A percentile compares a stretch with the other conserved stretches of the same genome.
phyloP scores from a whole-genome alignment of 23 tunicate genomes.

The Oikopleura albicans region DNA sequence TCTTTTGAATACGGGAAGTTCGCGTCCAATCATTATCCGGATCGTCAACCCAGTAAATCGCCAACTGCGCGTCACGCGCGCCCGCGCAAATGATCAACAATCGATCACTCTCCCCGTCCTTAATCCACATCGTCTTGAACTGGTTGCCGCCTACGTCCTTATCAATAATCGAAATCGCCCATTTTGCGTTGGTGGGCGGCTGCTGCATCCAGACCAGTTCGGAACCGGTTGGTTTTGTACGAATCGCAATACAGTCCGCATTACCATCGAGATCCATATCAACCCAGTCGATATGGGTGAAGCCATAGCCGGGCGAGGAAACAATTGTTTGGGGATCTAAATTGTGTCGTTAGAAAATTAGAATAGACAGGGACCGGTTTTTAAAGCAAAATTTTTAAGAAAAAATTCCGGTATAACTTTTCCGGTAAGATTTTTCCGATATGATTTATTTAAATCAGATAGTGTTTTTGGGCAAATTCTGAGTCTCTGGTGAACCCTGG shows the following conservation, averaged over 20 bases:
- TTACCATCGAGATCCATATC: conserved; percentile 71
- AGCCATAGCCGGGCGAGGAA: conserved; percentile 28
- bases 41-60: conserved; percentile 61
- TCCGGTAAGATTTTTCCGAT: too few relatives aligned
- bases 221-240: conserved; percentile 20
- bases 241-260: conserved; percentile 47
- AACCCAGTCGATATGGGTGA: conserved; percentile 60
- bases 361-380: too few relatives aligned
- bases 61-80: conserved; percentile 30
- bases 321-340: conserved; percentile 46
- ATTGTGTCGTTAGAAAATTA: neutral
- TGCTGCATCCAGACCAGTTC: conserved; percentile 57
- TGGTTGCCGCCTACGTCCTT: conserved; percentile 64
- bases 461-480: too few relatives aligned
- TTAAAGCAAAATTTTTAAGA: too few relatives aligned
- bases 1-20: neutral
- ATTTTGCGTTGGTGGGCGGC: conserved; percentile 31
- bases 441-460: too few relatives aligned
- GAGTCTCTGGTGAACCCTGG: too few relatives aligned
- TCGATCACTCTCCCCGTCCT: conserved; percentile 16
- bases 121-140: conserved; percentile 28
- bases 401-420: too few relatives aligned
- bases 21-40: conserved; percentile 80
- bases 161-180: conserved; percentile 24
- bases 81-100: conserved; percentile 55